Conservation (phyloP, 2,113 vertebrate genomes). For the Xenopus borealis region DNA sequence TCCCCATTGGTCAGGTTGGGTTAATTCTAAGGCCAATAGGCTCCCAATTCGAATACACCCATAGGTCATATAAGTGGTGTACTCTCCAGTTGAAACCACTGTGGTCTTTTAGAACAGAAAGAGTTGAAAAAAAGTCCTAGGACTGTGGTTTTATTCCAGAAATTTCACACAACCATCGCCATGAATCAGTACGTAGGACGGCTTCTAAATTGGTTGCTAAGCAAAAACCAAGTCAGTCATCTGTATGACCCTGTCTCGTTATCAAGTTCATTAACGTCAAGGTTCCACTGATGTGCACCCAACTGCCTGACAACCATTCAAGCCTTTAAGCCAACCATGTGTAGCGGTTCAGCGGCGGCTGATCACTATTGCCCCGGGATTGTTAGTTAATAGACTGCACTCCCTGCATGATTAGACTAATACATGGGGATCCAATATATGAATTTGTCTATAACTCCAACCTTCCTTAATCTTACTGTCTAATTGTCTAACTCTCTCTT, state of each 20-base stretch:
- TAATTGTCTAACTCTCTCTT: no score
- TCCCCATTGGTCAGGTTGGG: no score
- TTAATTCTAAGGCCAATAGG: no score
- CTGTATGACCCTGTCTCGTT: not conserved
- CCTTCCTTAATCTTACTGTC: no score
- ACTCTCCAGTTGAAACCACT: no score
- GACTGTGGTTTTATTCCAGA: not conserved
- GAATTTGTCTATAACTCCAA: no score
- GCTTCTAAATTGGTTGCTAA: constrained; percentile 21
- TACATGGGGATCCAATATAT: no score
- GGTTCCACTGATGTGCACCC: constrained; percentile 7
- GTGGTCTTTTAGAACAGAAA: no score
- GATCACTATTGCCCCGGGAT: not conserved
- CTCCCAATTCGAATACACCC: no score
- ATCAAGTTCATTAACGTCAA: constrained; percentile 21
- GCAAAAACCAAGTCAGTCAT: constrained; percentile 8
- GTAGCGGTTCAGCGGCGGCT: not conserved
- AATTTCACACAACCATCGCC: not conserved
- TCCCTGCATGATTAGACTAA: not conserved
- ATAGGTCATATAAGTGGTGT: no score
- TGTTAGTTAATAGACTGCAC: not conserved
- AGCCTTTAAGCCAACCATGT: not conserved
- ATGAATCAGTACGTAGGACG: constrained; percentile 2
- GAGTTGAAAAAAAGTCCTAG: no score
- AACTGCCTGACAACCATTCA: constrained; percentile 8